Evolutionary conservation across 2,113 vertebrate species (phyloP).

Genomic region (Athene cunicularia): DNA sequence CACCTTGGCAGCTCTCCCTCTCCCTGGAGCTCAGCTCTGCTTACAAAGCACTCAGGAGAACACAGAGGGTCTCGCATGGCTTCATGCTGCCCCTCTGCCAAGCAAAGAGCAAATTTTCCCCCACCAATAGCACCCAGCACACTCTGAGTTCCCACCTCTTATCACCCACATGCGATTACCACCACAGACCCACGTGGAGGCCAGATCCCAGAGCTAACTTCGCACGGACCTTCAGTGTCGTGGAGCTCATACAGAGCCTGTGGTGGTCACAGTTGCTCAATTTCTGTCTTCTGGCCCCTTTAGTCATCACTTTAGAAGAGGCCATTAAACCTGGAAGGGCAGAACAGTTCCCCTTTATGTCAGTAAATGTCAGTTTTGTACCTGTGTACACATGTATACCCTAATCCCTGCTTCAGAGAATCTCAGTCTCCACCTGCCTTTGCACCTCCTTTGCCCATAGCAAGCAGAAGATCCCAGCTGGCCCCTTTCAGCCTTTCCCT

Average conservation of each 20-base stretch:
- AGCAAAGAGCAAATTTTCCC: not conserved
- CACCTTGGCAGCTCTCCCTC: not conserved
- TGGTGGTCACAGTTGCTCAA: not conserved
- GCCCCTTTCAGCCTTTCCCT: not conserved
- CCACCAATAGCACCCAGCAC: not conserved
- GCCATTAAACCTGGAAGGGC: not conserved
- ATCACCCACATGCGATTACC: rapidly evolving
- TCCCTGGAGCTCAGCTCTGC: not conserved
- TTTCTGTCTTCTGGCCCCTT: not conserved
- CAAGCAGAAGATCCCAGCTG: not conserved
- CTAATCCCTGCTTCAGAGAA: not conserved
- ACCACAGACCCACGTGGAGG: rapidly evolving
- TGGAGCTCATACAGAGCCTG: rapidly evolving
- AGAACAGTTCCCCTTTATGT: not conserved
- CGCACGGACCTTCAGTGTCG: rapidly evolving
- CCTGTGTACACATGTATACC: rapidly evolving
- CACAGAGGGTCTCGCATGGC: not conserved
- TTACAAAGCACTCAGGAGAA: not conserved
- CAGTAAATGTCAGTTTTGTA: not conserved
- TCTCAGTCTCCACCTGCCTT: not conserved
- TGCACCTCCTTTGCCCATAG: not conserved
- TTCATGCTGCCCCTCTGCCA: not conserved
- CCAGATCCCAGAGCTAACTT: not conserved
- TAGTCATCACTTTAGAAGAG: not conserved
- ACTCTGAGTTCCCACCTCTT: not conserved